Evolutionary conservation across 1,140 invertebrate species (phyloP).

Genomic region (Papilio machaon): DNA sequence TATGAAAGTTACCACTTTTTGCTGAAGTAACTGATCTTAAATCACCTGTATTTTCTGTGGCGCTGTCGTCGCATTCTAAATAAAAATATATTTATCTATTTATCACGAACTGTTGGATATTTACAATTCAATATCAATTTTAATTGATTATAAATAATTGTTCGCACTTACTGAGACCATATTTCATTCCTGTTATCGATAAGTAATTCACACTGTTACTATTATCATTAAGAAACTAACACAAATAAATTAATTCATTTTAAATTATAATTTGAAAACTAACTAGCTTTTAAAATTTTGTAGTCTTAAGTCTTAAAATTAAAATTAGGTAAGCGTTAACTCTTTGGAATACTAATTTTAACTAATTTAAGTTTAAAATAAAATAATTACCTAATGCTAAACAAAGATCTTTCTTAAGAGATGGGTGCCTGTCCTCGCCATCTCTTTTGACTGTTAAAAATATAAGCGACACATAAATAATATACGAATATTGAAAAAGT

Average conservation of each 20-base stretch:
- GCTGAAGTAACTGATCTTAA: not conserved
- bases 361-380: not conserved
- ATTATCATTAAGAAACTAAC: conserved; percentile 16
- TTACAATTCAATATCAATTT: conserved; percentile 25
- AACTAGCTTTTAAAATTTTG: not conserved
- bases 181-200: conserved; percentile 38
- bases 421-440: conserved; percentile 13
- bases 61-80: conserved; percentile 30
- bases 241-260: not conserved
- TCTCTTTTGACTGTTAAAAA: conserved; percentile 10
- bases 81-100: conserved; percentile 25
- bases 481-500: no score
- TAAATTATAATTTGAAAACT: not conserved
- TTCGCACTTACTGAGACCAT: conserved; percentile 37
- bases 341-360: no score
- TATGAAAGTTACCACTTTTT: conserved; percentile 39
- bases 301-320: not conserved
- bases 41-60: not conserved
- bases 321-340: no score
- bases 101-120: conserved; percentile 22
- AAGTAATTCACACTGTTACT: conserved; percentile 29
- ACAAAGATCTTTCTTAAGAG: conserved; percentile 16
- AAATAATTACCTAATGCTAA: conserved; percentile 26
- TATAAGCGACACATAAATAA: not conserved
- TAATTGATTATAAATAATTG: conserved; percentile 31